phyloP scores from a whole-genome alignment of 2,113 vertebrate genomes.

The Bungarus multicinctus region DNA sequence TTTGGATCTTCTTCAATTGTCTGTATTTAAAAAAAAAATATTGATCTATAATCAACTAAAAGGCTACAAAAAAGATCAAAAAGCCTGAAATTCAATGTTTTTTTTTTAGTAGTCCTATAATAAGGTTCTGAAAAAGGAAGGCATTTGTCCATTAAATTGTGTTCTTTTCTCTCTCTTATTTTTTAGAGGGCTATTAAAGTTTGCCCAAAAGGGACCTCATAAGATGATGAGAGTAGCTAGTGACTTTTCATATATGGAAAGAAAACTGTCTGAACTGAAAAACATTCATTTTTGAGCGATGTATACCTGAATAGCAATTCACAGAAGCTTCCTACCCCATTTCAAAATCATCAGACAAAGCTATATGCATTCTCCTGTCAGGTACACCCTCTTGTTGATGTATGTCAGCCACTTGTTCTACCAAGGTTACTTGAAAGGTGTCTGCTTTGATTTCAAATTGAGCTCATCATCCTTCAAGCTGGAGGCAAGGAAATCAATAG shows the following conservation, averaged over 20 bases:
- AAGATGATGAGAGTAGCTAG: not conserved
- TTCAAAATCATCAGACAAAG: constrained; percentile 46
- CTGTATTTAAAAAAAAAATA: not conserved
- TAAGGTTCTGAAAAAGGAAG: not conserved
- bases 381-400: constrained; percentile 46
- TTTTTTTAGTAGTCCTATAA: not conserved
- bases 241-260: not conserved
- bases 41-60: not conserved
- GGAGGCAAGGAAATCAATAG: constrained; percentile 35
- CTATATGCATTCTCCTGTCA: constrained; percentile 43
- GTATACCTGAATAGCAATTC: constrained; percentile 49
- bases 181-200: not conserved
- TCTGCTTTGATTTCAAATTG: constrained; percentile 58
- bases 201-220: not conserved
- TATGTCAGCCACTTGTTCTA: constrained; percentile 37
- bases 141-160: not conserved
- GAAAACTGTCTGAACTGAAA: constrained; percentile 34
- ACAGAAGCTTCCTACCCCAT: constrained; percentile 56
- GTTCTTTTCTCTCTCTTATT: not conserved
- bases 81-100: not conserved
- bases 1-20: not conserved
- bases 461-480: constrained; percentile 45
- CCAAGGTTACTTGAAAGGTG: constrained; percentile 60
- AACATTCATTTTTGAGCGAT: constrained; percentile 53
- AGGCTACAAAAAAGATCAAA: not conserved